Base-by-base conservation (phyloP, 2,797 vertebrate species). In the Gephyroberyx darwinii region DNA sequence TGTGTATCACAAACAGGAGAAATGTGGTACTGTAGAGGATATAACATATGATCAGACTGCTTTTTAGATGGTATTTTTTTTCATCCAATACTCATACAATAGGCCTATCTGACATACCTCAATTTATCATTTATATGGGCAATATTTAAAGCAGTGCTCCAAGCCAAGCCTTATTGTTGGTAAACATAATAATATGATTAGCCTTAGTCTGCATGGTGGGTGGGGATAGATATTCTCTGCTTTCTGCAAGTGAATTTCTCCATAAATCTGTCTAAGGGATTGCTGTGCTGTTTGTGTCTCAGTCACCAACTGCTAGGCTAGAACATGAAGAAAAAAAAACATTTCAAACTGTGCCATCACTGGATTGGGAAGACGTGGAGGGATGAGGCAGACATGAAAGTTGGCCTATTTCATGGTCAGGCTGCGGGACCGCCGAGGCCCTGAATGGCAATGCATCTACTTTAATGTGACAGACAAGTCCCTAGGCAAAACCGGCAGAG, bases 401-500 rank as follows among this genome's bases (percentile, higher is more conserved):
- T 94, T 94, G 93, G 94, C 93, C 94, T 94, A 94, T 94, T 95
- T 95, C 93, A 91, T 90, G 93, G 93, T 93, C 92, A 93, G 92
- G 90, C 91, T 89, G 84, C 82, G 82, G 89, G 84, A 93, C 86
- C 83, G 91, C 86, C 90, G 86, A 91, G 90, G 92, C 90, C 91
- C 89, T 94, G 93, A 94, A 93, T 93, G 93, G 93, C 93, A 93
- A 94, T 88, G 92, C 92, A 82, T 93, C 92, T 93, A 90, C 92
- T 92, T 90, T 92, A 93, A 94, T 93, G 93, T 94, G 94, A 95
- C 94, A 95, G 93, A 93, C 90, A 90, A 93, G 93, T 94, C 94
- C 93, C 93, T 85, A 92, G 93, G 94, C 93, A 90, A 93, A 93
- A 93, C 84, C 85, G 84, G 84, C 86, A 84, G 87, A 91, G 86